These are phyloP conservation scores for Drosophila paulistorum DNA, from an alignment of 1,140 invertebrate species.

Conservation along the genomic window DNA sequence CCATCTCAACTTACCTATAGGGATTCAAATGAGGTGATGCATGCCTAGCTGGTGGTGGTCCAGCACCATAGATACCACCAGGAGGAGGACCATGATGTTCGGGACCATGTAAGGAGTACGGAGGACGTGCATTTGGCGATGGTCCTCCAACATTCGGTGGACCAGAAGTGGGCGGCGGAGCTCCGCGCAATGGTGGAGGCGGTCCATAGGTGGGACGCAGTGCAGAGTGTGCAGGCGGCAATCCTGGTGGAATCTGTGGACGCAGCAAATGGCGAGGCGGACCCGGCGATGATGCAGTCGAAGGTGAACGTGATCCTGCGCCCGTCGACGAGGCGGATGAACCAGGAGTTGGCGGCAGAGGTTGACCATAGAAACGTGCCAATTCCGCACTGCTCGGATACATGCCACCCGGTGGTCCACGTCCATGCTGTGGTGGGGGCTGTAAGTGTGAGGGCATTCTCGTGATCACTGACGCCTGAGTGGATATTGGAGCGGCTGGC, in stretches of 20 bases:
- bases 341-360: conserved; percentile 7
- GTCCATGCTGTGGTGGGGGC: conserved; percentile 56
- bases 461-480: conserved; percentile 86
- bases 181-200: conserved; percentile 70
- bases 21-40: conserved; percentile 72
- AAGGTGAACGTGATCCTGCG: conserved; percentile 38
- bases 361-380: conserved; percentile 64
- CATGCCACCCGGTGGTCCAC: conserved; percentile 47
- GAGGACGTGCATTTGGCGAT: conserved; percentile 42
- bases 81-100: conserved; percentile 65
- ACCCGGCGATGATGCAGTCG: conserved; percentile 31
- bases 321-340: background rate
- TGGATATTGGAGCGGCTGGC: conserved; percentile 42
- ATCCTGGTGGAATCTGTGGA: conserved; percentile 47
- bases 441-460: conserved; percentile 85
- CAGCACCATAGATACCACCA: conserved; percentile 52
- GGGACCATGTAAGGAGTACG: conserved; percentile 56
- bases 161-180: conserved; percentile 40
- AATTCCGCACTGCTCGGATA: conserved; percentile 64
- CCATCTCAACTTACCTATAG: conserved; percentile 55
- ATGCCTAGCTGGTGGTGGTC: conserved; percentile 74
- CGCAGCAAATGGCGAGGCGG: conserved; percentile 50
- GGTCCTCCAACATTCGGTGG: conserved; percentile 28
- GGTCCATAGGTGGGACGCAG: conserved; percentile 76
- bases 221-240: conserved; percentile 58